These are phyloP conservation scores for Leuctra nigra DNA, from an alignment of 2,888 invertebrate species.

Conservation along the genomic window DNA sequence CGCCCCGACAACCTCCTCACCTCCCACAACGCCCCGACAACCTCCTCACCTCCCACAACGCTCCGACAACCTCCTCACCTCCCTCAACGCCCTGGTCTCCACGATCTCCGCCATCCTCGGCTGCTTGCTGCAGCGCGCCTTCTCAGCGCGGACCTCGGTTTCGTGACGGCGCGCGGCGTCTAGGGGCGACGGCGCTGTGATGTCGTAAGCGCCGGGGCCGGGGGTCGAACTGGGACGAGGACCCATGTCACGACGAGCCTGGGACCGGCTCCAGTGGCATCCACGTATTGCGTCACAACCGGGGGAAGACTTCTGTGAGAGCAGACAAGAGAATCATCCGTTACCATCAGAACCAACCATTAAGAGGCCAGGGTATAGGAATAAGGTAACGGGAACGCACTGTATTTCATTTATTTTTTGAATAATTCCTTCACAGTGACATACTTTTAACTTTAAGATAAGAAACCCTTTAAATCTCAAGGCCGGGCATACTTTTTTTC, in stretches of 20 bases:
- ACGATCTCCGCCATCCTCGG: conserved; percentile 11
- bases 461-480: too few relatives aligned
- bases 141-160: not conserved
- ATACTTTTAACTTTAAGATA: too few relatives aligned
- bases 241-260: not conserved
- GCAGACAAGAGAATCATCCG: too few relatives aligned
- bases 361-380: too few relatives aligned
- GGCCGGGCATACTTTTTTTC: too few relatives aligned
- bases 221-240: not conserved
- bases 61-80: conserved; percentile 7
- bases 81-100: not conserved
- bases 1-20: conserved; percentile 2
- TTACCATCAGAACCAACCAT: too few relatives aligned
- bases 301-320: too few relatives aligned
- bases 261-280: not conserved
- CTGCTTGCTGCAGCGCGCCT: conserved; percentile 5
- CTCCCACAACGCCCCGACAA: conserved; percentile 2
- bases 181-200: not conserved
- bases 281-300: not conserved
- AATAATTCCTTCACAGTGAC: too few relatives aligned
- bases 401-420: too few relatives aligned
- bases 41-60: conserved; percentile 8
- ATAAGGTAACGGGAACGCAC: too few relatives aligned
- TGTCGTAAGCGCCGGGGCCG: conserved; percentile 2
- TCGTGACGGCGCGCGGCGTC: not conserved